Conservation (phyloP, 2,888 invertebrate species). For the Hartigia nigra region DNA sequence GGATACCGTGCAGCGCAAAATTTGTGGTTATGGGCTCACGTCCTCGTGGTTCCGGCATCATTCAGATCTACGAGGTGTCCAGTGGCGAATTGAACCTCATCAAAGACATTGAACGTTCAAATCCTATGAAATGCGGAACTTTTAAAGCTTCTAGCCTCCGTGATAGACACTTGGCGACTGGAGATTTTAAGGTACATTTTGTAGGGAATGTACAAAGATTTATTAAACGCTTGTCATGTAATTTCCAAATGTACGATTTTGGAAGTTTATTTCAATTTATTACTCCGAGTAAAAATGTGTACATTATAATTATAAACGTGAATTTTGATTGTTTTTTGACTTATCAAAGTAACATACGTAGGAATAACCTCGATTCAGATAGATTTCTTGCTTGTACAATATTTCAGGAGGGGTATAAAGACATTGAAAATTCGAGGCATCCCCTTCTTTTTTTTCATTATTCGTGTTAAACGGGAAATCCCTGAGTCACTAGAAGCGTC, state of each 20-base stretch:
- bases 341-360: not conserved
- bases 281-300: not conserved
- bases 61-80: conserved; percentile 84
- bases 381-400: not conserved
- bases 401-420: not conserved
- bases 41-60: conserved; percentile 85
- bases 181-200: conserved; percentile 76
- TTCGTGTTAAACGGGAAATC: not conserved
- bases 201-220: not conserved
- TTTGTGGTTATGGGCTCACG: conserved; percentile 89
- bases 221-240: not conserved
- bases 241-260: not conserved
- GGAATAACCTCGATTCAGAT: not conserved
- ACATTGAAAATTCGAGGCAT: not conserved
- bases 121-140: conserved; percentile 91
- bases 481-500: not conserved
- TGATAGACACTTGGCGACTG: conserved; percentile 86
- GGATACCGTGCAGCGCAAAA: conserved; percentile 95
- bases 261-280: not conserved
- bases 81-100: conserved; percentile 79
- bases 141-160: conserved; percentile 89
- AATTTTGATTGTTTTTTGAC: not conserved
- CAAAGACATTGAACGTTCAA: conserved; percentile 82
- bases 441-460: not conserved
- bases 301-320: not conserved